These are phyloP conservation scores for Oncorhynchus nerka DNA, from an alignment of 2,113 vertebrate species.

Conservation along the genomic window DNA sequence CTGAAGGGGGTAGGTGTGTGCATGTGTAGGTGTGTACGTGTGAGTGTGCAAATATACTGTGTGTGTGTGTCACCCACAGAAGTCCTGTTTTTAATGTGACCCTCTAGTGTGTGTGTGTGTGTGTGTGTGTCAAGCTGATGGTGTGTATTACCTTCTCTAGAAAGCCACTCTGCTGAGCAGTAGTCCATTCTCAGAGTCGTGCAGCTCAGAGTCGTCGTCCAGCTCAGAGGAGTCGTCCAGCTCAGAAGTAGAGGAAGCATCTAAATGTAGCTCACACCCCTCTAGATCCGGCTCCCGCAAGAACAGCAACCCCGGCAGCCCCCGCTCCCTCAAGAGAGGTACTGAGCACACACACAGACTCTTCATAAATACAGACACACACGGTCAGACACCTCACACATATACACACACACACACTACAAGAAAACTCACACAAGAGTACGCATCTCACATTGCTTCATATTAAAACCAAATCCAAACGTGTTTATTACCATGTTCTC, in stretches of 20 bases:
- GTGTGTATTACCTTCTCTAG: conserved; percentile 61
- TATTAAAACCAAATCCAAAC: not conserved
- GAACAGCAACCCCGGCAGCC: conserved; percentile 82
- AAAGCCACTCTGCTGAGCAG: conserved; percentile 92
- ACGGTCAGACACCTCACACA: not conserved
- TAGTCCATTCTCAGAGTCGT: conserved; percentile 85
- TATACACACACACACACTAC: not conserved
- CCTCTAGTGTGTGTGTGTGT: not conserved
- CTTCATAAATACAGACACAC: not conserved
- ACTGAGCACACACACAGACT: conserved; percentile 2
- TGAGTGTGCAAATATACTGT: not conserved
- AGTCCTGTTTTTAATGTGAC: not conserved
- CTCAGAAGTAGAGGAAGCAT: conserved; percentile 88
- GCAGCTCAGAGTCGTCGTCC: conserved; percentile 88
- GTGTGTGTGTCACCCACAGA: not conserved
- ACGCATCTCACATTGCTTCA: not conserved
- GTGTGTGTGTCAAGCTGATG: not conserved
- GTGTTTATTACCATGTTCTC: not conserved
- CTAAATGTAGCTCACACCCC: conserved; percentile 80
- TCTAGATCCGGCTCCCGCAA: conserved; percentile 78
- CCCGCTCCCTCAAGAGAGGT: conserved; percentile 92
- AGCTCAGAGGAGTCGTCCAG: conserved; percentile 87
- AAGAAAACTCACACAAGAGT: not conserved
- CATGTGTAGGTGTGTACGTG: conserved; percentile 2
- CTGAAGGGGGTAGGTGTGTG: conserved; percentile 87